Conservation (phyloP, 2,888 invertebrate species). For the Chrysolina haemoptera region DNA sequence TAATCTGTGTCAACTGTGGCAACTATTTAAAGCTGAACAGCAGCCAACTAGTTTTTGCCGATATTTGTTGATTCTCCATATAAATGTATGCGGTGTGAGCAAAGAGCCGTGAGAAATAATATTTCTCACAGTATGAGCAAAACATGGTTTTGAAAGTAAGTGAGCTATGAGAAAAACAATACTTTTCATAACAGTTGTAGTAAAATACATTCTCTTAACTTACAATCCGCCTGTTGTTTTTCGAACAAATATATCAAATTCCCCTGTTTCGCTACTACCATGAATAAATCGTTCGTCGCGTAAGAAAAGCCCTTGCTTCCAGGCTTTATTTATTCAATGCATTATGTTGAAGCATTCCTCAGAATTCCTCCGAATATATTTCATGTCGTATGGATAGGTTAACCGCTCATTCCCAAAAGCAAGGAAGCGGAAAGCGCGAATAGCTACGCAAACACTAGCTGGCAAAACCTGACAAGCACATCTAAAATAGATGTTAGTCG, state of each 20-base stretch:
- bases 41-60: too few species aligned
- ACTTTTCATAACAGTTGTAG: too few species aligned
- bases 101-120: too few species aligned
- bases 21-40: too few species aligned
- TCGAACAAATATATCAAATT: neutral
- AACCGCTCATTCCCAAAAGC: slow-evolving; percentile 33
- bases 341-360: slow-evolving; percentile 33
- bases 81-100: too few species aligned
- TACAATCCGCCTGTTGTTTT: too few species aligned
- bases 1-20: too few species aligned
- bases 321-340: slow-evolving; percentile 35
- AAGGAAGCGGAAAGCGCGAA: slow-evolving; percentile 34
- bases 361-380: slow-evolving; percentile 37
- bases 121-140: too few species aligned
- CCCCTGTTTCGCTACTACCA: slow-evolving; percentile 9
- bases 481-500: slow-evolving; percentile 35
- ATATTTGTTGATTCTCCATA: too few species aligned
- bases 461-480: slow-evolving; percentile 28
- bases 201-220: neutral
- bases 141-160: too few species aligned
- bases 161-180: too few species aligned
- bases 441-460: slow-evolving; percentile 32
- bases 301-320: neutral
- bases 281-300: neutral
- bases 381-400: slow-evolving; percentile 38